phyloP scores from a whole-genome alignment of 1,140 invertebrate genomes.

The Macrocentrus cingulum region DNA sequence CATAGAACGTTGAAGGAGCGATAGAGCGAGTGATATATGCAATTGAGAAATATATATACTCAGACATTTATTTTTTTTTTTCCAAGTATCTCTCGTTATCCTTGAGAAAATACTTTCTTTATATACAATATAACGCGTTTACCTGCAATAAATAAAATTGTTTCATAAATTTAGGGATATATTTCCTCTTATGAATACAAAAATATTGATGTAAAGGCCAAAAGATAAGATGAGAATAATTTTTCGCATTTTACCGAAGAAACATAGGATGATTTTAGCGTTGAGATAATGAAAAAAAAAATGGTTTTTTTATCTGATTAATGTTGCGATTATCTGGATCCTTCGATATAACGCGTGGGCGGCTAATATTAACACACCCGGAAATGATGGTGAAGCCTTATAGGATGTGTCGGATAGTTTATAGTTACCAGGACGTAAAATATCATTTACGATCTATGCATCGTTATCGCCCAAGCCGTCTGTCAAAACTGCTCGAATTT shows the following conservation, averaged over 20 bases:
- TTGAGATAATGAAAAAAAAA: not conserved
- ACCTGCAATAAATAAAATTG: not conserved
- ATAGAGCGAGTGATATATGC: constrained; percentile 10
- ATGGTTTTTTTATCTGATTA: too few species aligned
- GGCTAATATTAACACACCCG: constrained; percentile 1
- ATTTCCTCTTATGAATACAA: too few species aligned
- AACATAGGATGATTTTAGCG: not conserved
- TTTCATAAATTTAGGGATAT: not conserved
- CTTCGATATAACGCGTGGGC: not conserved
- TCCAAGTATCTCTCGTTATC: constrained; percentile 15
- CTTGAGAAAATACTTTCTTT: constrained; percentile 13
- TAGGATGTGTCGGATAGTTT: not conserved
- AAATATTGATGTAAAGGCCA: too few species aligned
- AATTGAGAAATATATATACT: too few species aligned
- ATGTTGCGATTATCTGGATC: too few species aligned
- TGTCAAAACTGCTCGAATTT: constrained; percentile 13
- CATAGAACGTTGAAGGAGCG: not conserved
- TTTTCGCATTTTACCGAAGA: too few species aligned
- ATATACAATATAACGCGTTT: constrained; percentile 17
- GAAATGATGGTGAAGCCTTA: constrained; percentile 6
- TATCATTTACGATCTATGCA: constrained; percentile 22
- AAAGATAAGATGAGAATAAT: too few species aligned
- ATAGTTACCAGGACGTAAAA: not conserved
- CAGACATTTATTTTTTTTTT: too few species aligned
- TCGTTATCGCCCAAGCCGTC: constrained; percentile 14